Percentiles rank a stretch among this genome's conserved stretches.
Evolutionary conservation across 2,797 vertebrate species (phyloP).

Genomic region (Enteromius viviparus): DNA sequence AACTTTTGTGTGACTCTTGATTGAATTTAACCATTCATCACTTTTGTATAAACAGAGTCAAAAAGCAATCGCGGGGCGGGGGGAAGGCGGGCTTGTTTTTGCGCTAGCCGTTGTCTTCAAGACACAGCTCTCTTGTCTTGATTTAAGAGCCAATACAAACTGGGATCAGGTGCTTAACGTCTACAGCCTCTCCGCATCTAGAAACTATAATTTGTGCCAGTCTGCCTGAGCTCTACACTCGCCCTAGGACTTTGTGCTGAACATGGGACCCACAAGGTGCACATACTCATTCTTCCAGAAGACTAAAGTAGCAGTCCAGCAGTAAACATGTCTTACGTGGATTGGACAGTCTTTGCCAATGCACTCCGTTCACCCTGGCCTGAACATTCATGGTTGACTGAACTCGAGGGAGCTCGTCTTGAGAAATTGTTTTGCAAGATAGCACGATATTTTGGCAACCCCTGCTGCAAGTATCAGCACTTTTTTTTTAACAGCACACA

Average conservation of each 20-base stretch:
- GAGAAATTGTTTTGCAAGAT: slow-evolving; percentile 77
- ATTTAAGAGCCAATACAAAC: slow-evolving; percentile 41
- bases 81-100: slow-evolving; percentile 15
- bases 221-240: slow-evolving; percentile 13
- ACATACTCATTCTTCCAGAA: slow-evolving; percentile 8
- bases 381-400: slow-evolving; percentile 45
- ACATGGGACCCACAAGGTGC: slow-evolving; percentile 20
- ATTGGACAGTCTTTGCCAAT: slow-evolving; percentile 31
- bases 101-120: slow-evolving; percentile 24
- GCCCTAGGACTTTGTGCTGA: neutral
- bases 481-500: slow-evolving; percentile 49
- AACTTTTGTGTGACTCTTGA: slow-evolving; percentile 52
- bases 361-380: slow-evolving; percentile 41
- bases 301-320: slow-evolving; percentile 29
- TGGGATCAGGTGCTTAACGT: slow-evolving; percentile 36
- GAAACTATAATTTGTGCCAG: slow-evolving; percentile 5
- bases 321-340: slow-evolving; percentile 32
- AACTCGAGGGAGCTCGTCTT: slow-evolving; percentile 64
- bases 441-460: slow-evolving; percentile 69
- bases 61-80: neutral
- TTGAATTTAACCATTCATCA: slow-evolving; percentile 50
- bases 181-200: neutral
- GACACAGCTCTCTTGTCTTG: slow-evolving; percentile 37
- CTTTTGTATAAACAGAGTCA: slow-evolving; percentile 49
- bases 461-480: slow-evolving; percentile 72